These are phyloP conservation scores for Leptobrachium leishanense DNA, from an alignment of 2,113 vertebrate species.

Conservation along the genomic window DNA sequence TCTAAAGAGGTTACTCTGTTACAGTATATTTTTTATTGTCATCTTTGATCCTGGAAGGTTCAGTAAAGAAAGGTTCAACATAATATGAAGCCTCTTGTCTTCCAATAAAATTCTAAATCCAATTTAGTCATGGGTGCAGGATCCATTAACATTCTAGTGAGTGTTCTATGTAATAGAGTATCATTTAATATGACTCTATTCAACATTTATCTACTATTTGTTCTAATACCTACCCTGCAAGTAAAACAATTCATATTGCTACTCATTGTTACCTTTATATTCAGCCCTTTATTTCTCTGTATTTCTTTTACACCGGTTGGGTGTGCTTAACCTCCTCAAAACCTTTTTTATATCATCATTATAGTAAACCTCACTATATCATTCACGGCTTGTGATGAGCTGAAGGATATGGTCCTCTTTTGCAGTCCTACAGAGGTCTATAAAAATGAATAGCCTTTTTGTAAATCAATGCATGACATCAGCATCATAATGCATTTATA, in stretches of 20 bases:
- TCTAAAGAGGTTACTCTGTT: too few relatives aligned
- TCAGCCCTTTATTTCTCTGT: constrained; percentile 40
- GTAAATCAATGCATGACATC: constrained; percentile 51
- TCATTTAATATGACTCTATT: neutral
- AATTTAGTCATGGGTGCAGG: too few relatives aligned
- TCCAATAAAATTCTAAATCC: too few relatives aligned
- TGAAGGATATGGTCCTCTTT: constrained; percentile 48
- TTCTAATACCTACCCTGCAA: neutral
- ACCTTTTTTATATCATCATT: constrained; percentile 42
- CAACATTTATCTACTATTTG: neutral
- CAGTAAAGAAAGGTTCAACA: too few relatives aligned
- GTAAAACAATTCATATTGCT: constrained; percentile 35
- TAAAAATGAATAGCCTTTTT: constrained; percentile 51
- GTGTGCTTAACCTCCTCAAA: constrained; percentile 43
- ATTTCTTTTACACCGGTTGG: constrained; percentile 34
- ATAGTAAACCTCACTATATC: constrained; percentile 48
- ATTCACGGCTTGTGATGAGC: constrained; percentile 46
- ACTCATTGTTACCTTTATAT: constrained; percentile 8
- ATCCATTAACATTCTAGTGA: neutral
- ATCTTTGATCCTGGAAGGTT: too few relatives aligned
- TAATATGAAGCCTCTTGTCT: too few relatives aligned
- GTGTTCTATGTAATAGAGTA: neutral
- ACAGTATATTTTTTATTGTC: too few relatives aligned
- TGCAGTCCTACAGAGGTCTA: constrained; percentile 47
- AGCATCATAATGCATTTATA: constrained; percentile 50